These are phyloP conservation scores for Tupaia tana DNA, from an alignment of 2,113 vertebrate genomes.

Conservation along the genomic window DNA sequence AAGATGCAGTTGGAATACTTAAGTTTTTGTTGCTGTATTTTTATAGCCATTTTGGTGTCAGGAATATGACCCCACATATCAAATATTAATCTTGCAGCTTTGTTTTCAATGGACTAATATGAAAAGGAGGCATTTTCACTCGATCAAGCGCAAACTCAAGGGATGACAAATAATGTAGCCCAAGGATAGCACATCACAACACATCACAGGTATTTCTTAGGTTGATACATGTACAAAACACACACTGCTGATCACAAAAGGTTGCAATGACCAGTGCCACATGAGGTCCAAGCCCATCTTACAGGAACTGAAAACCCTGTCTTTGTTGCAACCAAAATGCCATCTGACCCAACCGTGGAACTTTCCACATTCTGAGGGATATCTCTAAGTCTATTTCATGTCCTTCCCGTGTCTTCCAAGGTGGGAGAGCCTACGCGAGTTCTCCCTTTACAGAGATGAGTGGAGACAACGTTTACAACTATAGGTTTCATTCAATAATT, in stretches of 20 bases:
- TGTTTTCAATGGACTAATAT: not conserved
- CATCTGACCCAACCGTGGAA: no score
- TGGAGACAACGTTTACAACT: not conserved
- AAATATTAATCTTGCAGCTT: not conserved
- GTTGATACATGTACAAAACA: not conserved
- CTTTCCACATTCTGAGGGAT: not conserved
- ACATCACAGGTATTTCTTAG: fast-evolving
- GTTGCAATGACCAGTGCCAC: fast-evolving
- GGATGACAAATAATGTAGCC: not conserved
- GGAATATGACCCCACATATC: not conserved
- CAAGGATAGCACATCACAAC: fast-evolving
- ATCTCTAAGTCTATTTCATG: no score
- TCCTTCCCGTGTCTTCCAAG: not conserved
- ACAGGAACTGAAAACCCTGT: not conserved
- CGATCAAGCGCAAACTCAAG: fast-evolving
- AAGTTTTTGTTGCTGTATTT: not conserved
- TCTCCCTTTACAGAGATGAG: not conserved
- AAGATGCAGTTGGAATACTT: not conserved
- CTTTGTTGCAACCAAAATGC: not conserved
- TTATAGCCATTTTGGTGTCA: not conserved
- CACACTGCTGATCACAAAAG: fast-evolving
- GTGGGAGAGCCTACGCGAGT: no score
- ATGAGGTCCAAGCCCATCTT: not conserved
- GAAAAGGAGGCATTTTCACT: not conserved
- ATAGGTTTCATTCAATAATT: not conserved